phyloP scores from a whole-genome alignment of 2,888 invertebrate genomes.

The Bombyx huttoni region DNA sequence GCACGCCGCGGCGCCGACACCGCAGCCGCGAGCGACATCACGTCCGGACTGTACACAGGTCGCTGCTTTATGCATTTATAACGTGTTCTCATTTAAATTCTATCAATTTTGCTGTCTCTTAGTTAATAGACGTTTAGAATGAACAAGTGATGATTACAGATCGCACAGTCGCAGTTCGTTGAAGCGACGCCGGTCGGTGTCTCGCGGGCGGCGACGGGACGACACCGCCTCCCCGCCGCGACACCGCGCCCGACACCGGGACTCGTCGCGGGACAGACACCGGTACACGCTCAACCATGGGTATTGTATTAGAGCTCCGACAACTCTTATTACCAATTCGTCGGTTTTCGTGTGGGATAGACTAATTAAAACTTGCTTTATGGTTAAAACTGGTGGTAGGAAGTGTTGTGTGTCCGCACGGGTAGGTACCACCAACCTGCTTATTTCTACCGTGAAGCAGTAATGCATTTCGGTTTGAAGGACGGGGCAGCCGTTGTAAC shows the following conservation, averaged over 20 bases:
- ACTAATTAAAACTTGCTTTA: no score
- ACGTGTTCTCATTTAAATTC: no score
- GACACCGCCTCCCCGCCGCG: constrained; percentile 54
- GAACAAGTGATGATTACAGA: constrained; percentile 17
- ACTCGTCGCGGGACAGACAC: constrained; percentile 32
- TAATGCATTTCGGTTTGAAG: no score
- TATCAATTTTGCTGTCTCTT: no score
- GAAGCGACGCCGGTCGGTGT: constrained; percentile 71
- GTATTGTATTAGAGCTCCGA: no score
- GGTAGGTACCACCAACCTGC: no score
- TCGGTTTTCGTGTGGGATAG: no score
- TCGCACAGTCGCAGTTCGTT: constrained; percentile 75
- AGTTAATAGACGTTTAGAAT: background rate
- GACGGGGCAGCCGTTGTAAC: no score
- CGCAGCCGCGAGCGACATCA: constrained; percentile 37
- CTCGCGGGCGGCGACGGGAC: constrained; percentile 58
- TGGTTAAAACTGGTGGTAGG: no score
- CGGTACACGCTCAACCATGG: constrained; percentile 21
- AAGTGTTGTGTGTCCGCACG: no score
- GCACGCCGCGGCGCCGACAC: constrained; percentile 35
- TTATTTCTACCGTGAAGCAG: no score
- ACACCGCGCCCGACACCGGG: constrained; percentile 42
- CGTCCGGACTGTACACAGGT: constrained; percentile 19
- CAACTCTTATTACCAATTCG: no score
- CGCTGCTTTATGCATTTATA: constrained; percentile 3